phyloP scores from a whole-genome alignment of 2,113 vertebrate genomes.

The Tragelaphus strepsiceros region DNA sequence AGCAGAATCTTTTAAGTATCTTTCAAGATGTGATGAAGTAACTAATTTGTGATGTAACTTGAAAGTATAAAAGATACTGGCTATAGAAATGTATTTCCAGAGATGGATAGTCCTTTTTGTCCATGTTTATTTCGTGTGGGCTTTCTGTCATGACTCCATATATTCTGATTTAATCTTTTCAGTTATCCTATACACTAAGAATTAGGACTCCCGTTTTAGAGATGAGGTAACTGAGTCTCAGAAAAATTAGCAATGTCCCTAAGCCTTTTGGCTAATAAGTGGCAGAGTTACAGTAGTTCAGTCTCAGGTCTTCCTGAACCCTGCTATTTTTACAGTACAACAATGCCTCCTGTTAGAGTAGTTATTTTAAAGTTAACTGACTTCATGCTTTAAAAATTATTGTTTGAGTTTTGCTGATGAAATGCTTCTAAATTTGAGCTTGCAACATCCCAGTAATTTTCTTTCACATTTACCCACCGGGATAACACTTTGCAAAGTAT shows the following conservation, averaged over 20 bases:
- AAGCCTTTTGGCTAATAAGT: neutral
- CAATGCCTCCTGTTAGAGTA: neutral
- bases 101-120: neutral
- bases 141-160: neutral
- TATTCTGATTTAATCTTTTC: neutral
- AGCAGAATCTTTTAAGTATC: neutral
- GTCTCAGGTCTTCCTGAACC: neutral
- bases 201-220: neutral
- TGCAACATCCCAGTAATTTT: neutral
- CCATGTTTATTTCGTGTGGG: neutral
- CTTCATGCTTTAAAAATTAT: constrained; percentile 37
- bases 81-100: neutral
- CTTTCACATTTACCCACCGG: neutral
- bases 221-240: neutral
- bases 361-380: neutral
- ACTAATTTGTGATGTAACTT: neutral
- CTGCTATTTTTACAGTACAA: neutral
- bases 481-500: neutral
- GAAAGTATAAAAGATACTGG: neutral
- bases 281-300: neutral
- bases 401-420: constrained; percentile 32
- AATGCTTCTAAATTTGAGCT: constrained; percentile 11
- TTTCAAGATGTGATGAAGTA: neutral
- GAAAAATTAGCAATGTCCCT: neutral
- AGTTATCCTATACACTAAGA: neutral